Base-by-base conservation (phyloP, 64 coral and sea anemone species). In the Porites australiensis region DNA sequence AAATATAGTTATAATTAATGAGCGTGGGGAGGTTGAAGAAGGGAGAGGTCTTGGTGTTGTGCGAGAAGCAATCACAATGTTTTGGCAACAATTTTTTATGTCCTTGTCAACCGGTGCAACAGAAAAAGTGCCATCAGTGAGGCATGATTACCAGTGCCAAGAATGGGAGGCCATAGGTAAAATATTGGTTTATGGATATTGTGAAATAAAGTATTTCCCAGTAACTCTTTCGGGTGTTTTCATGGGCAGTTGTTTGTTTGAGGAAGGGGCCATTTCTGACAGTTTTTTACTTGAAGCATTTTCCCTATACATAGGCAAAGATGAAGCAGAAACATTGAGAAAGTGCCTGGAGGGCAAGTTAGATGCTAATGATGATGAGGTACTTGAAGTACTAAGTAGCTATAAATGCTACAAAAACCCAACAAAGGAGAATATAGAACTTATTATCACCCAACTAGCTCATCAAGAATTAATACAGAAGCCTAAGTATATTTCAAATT, bases 351-450 rank as follows among this genome's bases (percentile, higher is more conserved):
- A 82, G 86, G 85, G 92, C 45, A 54, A 81, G 69, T 94, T 94
- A 58, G 65, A 94, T 0, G 21, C 62, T 81, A 88, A 93, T 93
- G 75, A 89, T 44, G 77, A 94, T 85, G 86, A 94, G 13, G 76
- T 89, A 64, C 85, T 89, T 82, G 92, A 94, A 77, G 77, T 94
- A 94, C 70, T 89, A 47, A 94, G 86, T 75, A 89, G 71, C 67
- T 89, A 89, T 66, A 94, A 94, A 89, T 83, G 86, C 55, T 94
- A 89, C 70, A 76, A 89, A 77, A 82, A 44, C 16, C 67, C 87
- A 58, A 89, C 22, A 72, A 93, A 82, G 69, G 91, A 93, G 74
- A 94, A 83, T 61, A 53, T 94, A 37, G 22, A 75, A 72, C 77
- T 77, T 18, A 89, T 94, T 20, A 94, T 82, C 16, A 83, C 64